A percentile compares a stretch with the other conserved stretches of the same genome.
Evolutionary conservation across 2,113 vertebrate species (phyloP).

Genomic region (Turnix velox): DNA sequence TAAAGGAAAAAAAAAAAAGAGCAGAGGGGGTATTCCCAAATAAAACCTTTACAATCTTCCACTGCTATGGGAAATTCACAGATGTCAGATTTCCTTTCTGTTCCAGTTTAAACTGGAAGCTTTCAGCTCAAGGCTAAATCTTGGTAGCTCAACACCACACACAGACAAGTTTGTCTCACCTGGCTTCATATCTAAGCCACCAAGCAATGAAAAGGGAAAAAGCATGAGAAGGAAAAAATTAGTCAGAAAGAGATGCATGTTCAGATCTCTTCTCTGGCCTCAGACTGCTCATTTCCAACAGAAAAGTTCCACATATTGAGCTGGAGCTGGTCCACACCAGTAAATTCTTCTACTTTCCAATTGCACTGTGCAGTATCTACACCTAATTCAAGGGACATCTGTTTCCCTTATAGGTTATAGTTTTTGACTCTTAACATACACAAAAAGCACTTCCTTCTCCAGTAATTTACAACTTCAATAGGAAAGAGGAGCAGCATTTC

Average conservation of each 20-base stretch:
- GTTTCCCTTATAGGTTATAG: neutral
- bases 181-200: neutral
- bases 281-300: neutral
- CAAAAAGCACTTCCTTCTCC: neutral
- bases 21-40: neutral
- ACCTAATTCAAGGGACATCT: neutral
- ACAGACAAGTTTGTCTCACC: accelerated
- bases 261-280: neutral
- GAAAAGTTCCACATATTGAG: neutral
- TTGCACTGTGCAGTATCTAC: neutral
- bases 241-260: neutral
- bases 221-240: neutral
- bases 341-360: neutral
- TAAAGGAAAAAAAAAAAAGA: neutral
- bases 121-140: neutral
- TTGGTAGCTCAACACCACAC: neutral
- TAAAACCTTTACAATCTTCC: neutral
- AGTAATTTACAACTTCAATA: neutral
- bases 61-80: neutral
- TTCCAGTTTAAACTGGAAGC: neutral
- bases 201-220: neutral
- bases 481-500: neutral
- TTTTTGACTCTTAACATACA: neutral
- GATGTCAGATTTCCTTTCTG: neutral
- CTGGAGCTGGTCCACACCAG: neutral